Evolutionary conservation across 2,113 vertebrate genomes (phyloP).

Genomic region (Dunckerocampus dactyliophorus): DNA sequence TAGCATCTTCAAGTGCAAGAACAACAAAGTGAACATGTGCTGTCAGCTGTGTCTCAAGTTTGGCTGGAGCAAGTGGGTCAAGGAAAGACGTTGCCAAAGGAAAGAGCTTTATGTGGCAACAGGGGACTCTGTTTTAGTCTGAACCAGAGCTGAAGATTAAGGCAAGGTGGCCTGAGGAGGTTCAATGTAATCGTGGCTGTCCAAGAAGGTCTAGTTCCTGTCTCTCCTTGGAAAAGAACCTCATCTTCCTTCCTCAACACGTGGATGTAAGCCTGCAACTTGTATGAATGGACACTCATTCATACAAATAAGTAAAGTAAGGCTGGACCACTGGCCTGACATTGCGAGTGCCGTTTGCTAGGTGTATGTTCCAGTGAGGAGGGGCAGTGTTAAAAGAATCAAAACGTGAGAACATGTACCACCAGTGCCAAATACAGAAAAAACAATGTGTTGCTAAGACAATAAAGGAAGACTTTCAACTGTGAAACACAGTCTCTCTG

Average conservation of each 20-base stretch:
- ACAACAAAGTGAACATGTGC: constrained; percentile 17
- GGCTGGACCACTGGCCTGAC: too few relatives aligned
- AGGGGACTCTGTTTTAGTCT: background rate
- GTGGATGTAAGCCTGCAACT: background rate
- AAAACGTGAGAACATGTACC: constrained; percentile 2
- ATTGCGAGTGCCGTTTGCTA: too few relatives aligned
- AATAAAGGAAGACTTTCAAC: constrained; percentile 11
- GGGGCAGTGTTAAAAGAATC: background rate
- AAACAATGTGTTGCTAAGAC: constrained; percentile 41
- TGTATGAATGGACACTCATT: background rate
- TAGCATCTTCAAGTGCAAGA: constrained; percentile 23
- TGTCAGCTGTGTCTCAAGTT: constrained; percentile 13
- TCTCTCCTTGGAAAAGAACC: background rate
- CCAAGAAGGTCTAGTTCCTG: background rate
- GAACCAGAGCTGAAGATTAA: constrained; percentile 6
- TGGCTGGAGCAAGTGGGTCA: background rate
- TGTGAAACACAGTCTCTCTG: constrained; percentile 30
- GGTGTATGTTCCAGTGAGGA: background rate
- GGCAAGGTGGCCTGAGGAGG: background rate
- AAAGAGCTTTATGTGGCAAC: background rate
- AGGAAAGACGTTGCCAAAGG: constrained; percentile 16
- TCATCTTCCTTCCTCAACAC: background rate
- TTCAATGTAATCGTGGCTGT: background rate
- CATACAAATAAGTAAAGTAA: too few relatives aligned
- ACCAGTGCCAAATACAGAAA: constrained; percentile 32